Conservation (phyloP, 2,113 vertebrate species). For the Seriola quinqueradiata region DNA sequence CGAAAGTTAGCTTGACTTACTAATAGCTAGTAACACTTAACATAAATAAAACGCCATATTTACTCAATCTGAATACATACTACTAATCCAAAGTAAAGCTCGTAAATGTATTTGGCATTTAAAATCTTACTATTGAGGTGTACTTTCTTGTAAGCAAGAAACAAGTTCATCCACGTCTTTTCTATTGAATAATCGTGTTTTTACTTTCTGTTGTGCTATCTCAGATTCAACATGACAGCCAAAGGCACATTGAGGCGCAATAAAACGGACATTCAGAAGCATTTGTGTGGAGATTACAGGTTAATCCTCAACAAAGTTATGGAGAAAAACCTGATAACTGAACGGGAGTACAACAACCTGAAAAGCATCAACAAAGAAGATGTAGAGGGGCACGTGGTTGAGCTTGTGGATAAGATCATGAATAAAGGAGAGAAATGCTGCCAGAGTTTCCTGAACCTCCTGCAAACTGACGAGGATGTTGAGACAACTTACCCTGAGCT, state of each 20-base stretch:
- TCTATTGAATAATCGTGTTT: neutral
- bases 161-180: neutral
- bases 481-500: conserved; percentile 41
- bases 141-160: neutral
- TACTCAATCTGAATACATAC: neutral
- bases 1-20: neutral
- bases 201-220: neutral
- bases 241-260: conserved; percentile 34
- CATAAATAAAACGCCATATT: neutral
- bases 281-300: conserved; percentile 47
- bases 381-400: conserved; percentile 8
- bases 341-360: conserved; percentile 68
- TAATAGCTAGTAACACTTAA: neutral
- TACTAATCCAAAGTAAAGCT: neutral
- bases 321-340: conserved; percentile 45
- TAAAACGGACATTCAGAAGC: conserved; percentile 35
- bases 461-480: conserved; percentile 52
- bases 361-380: conserved; percentile 40
- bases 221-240: conserved; percentile 59
- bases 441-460: conserved; percentile 63
- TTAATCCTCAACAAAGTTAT: conserved; percentile 64
- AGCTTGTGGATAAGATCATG: conserved; percentile 76
- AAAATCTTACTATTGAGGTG: neutral
- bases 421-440: conserved; percentile 69
- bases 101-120: neutral